Evolutionary conservation across 2,113 vertebrate species (phyloP).

Genomic region (Bos taurus): ARS-UCD2.0 NC_037328.1:29524501-29525000

Average conservation of each 20-base stretch:
- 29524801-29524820: conserved; percentile 11
- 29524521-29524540: conserved; percentile 75
- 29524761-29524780: conserved; percentile 45
- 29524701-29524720: conserved; percentile 44
- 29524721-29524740: conserved; percentile 48
- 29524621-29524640: conserved; percentile 65
- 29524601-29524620: conserved; percentile 64
- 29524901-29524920: conserved; percentile 37
- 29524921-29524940: conserved; percentile 58
- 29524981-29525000: conserved; percentile 51
- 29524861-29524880: conserved; percentile 52
- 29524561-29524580: conserved; percentile 60
- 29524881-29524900: conserved; percentile 49
- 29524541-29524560: conserved; percentile 41
- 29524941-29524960: conserved; percentile 58
- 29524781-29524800: conserved; percentile 51
- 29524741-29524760: conserved; percentile 53
- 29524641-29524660: conserved; percentile 68
- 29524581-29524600: conserved; percentile 63
- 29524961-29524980: conserved; percentile 62
- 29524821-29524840: conserved; percentile 47
- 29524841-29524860: conserved; percentile 20
- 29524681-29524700: conserved; percentile 55
- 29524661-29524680: conserved; percentile 45
- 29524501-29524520: conserved; percentile 68